Evolutionary conservation across 2,113 vertebrate species (phyloP).

Genomic region (Anguilla japonica): DNA sequence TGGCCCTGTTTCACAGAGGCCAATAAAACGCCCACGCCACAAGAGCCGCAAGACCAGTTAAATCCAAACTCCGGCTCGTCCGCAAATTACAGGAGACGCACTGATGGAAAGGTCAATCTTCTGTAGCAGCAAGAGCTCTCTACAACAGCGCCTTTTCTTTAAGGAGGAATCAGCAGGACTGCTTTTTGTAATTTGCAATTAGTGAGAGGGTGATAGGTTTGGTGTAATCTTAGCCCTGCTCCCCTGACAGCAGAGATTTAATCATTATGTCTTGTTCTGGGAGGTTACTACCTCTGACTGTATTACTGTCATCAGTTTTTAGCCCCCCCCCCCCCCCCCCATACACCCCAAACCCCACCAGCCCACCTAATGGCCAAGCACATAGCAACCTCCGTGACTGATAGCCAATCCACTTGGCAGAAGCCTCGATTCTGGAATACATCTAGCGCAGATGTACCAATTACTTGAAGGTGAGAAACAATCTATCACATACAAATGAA

Average conservation of each 20-base stretch:
- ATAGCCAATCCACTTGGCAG: neutral
- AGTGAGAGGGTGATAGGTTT: conserved; percentile 31
- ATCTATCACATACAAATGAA: neutral
- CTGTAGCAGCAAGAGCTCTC: conserved; percentile 32
- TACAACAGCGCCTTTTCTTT: neutral
- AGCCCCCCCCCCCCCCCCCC: neutral
- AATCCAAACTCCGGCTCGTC: conserved; percentile 37
- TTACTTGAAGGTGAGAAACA: neutral
- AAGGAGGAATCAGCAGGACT: conserved; percentile 21
- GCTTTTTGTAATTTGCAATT: conserved; percentile 34
- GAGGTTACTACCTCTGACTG: neutral
- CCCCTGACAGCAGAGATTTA: conserved; percentile 20
- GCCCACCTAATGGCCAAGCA: neutral
- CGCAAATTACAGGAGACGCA: conserved; percentile 40
- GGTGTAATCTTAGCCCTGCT: conserved; percentile 18
- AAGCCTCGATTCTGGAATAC: neutral
- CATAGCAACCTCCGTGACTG: neutral
- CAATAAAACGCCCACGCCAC: conserved; percentile 36
- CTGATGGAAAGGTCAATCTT: conserved; percentile 50
- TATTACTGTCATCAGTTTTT: neutral
- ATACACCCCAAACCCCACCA: neutral
- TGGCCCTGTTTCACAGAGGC: neutral
- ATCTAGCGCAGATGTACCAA: neutral
- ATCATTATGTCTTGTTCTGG: neutral
- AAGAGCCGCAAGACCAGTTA: conserved; percentile 40